Base-by-base conservation (phyloP, 2,797 vertebrate species). In the Parauchenoglanis ngamensis region DNA sequence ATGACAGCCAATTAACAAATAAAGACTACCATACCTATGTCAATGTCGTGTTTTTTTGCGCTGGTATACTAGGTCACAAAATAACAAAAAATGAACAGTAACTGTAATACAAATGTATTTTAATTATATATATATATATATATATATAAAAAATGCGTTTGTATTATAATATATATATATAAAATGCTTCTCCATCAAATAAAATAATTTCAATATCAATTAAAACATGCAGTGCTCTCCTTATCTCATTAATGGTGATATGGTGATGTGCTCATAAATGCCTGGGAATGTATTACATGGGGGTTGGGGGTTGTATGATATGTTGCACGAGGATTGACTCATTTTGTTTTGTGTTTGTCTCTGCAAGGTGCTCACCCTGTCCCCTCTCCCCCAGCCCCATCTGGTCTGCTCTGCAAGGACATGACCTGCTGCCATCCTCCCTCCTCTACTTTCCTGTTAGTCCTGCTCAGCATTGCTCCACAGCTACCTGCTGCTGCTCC, bases 351-450 rank as follows among this genome's bases (percentile, higher is more conserved):
- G 40, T 70, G 35, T 65, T 90, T 90, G 10, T 87, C 84, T 92
- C 79, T 91, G 21, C 83, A 91, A 96, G 96, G 95, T 96, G 95
- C 94, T 94, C 94, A 92, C 92, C 94, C 94, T 82, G 84, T 88
- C 88, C 90, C 90, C 90, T 90, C 87, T 89, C 89, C 88, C 87
- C 88, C 85, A 80, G 85, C 87, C 93, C 93, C 94, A 94, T 95
- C 94, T 94, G 94, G 94, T 94, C 94, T 91, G 93, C 93, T 95
- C 95, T 96, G 95, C 94, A 94, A 95, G 95, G 96, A 96, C 95
- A 96, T 96, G 96, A 95, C 94, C 95, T 94, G 94, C 95, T 95
- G 94, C 93, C 95, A 95, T 93, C 91, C 93, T 91, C 89, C 92
- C 93, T 94, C 94, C 94, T 94, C 92, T 91, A 93, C 95, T 93